Conservation (phyloP, 1,140 invertebrate genomes). For the Dendrolimus kikuchii region DNA sequence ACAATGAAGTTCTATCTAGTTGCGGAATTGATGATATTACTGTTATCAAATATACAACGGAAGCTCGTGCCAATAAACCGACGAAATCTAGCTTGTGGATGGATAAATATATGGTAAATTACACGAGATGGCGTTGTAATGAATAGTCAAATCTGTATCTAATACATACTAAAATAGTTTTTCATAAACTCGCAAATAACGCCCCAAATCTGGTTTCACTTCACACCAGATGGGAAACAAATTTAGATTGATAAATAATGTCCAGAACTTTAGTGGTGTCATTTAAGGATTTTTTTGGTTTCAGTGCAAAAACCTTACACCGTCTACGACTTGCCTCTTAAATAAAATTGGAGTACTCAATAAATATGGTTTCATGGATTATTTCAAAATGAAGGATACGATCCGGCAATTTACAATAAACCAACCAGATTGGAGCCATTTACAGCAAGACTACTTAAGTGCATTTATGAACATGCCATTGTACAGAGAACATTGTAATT, state of each 20-base stretch:
- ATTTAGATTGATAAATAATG: background rate
- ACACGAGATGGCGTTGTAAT: too few species aligned
- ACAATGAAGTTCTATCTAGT: slow-evolving; percentile 13
- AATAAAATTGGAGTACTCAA: slow-evolving; percentile 48
- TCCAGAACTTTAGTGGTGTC: background rate
- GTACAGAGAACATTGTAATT: slow-evolving; percentile 43
- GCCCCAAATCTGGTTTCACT: too few species aligned
- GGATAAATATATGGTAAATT: too few species aligned
- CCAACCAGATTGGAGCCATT: slow-evolving; percentile 15
- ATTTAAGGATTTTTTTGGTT: slow-evolving; percentile 16
- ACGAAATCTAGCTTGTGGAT: background rate
- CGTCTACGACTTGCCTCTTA: slow-evolving; percentile 37
- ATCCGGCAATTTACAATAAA: slow-evolving; percentile 25
- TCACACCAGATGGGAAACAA: too few species aligned
- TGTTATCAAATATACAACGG: slow-evolving; percentile 20
- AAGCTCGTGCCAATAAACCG: slow-evolving; percentile 2
- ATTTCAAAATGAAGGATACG: slow-evolving; percentile 52
- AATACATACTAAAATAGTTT: too few species aligned
- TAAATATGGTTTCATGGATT: slow-evolving; percentile 51
- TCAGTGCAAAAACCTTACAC: slow-evolving; percentile 42
- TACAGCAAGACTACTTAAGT: slow-evolving; percentile 25
- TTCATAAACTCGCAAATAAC: too few species aligned
- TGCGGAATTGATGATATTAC: slow-evolving; percentile 30
- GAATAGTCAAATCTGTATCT: too few species aligned
- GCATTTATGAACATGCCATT: slow-evolving; percentile 26